These are phyloP conservation scores for Enteromius unitaeniatus DNA, from an alignment of 2,797 vertebrate species.

Conservation along the genomic window DNA sequence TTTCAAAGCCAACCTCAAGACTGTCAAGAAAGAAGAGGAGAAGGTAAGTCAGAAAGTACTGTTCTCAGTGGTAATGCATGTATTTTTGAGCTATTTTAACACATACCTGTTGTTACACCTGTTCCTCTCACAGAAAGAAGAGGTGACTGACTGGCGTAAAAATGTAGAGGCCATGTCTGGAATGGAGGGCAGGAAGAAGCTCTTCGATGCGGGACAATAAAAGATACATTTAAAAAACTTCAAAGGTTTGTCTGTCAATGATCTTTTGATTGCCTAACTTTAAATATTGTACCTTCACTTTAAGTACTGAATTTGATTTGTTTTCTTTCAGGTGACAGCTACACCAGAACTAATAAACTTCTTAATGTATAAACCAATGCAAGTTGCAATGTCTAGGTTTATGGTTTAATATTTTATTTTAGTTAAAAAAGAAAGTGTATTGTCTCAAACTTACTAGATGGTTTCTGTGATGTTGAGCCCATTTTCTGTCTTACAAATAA, in stretches of 20 bases:
- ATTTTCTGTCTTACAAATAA: slow-evolving; percentile 47
- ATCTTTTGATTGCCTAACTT: background rate
- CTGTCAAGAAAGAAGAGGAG: slow-evolving; percentile 85
- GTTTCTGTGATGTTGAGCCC: slow-evolving; percentile 25
- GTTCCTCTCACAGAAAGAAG: slow-evolving; percentile 53
- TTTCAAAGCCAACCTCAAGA: slow-evolving; percentile 84
- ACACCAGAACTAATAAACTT: slow-evolving; percentile 4
- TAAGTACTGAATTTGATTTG: background rate
- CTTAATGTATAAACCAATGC: slow-evolving; percentile 9
- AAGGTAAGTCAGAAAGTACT: slow-evolving; percentile 68
- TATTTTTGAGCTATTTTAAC: background rate
- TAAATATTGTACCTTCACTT: background rate
- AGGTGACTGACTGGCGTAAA: slow-evolving; percentile 64
- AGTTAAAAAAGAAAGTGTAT: background rate
- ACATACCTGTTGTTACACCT: slow-evolving; percentile 35
- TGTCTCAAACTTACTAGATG: slow-evolving; percentile 1
- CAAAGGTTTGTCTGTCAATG: background rate
- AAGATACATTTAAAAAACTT: background rate
- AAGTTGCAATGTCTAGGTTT: background rate
- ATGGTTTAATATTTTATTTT: background rate
- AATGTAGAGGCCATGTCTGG: slow-evolving; percentile 64
- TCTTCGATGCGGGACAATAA: slow-evolving; percentile 57
- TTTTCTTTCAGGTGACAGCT: slow-evolving; percentile 1
- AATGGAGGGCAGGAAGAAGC: slow-evolving; percentile 62
- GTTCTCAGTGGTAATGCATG: background rate